Conservation (phyloP, 2,113 vertebrate genomes). For the Lophura nycthemera region DNA sequence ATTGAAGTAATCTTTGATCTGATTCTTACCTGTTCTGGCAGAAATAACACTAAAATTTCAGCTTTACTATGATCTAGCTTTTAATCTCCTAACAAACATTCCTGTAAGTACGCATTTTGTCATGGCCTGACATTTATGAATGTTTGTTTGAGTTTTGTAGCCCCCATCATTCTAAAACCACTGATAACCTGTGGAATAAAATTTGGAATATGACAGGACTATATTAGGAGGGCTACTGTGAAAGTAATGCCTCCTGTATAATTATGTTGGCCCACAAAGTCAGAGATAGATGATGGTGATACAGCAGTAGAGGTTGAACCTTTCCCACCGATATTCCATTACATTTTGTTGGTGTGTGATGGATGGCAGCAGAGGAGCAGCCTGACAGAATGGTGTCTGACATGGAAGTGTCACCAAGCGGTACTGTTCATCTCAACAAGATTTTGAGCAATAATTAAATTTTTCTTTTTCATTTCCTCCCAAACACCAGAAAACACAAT, state of each 20-base stretch:
- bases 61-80: neutral
- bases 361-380: too few species aligned
- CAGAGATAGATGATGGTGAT: too few species aligned
- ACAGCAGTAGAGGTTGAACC: too few species aligned
- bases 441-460: neutral
- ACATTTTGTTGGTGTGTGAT: too few species aligned
- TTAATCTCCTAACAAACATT: neutral
- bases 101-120: neutral
- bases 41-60: neutral
- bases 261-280: too few species aligned
- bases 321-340: too few species aligned
- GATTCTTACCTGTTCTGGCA: neutral
- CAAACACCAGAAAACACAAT: neutral
- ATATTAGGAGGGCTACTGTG: neutral
- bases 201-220: neutral
- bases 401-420: too few species aligned
- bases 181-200: neutral
- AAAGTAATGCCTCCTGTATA: too few species aligned
- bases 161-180: neutral
- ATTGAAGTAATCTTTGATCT: neutral
- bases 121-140: neutral
- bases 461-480: neutral
- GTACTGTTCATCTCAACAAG: neutral
- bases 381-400: too few species aligned
- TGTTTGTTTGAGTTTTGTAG: neutral